phyloP scores from a whole-genome alignment of 2,888 invertebrate species.

The Gymnosoma rotundatum region DNA sequence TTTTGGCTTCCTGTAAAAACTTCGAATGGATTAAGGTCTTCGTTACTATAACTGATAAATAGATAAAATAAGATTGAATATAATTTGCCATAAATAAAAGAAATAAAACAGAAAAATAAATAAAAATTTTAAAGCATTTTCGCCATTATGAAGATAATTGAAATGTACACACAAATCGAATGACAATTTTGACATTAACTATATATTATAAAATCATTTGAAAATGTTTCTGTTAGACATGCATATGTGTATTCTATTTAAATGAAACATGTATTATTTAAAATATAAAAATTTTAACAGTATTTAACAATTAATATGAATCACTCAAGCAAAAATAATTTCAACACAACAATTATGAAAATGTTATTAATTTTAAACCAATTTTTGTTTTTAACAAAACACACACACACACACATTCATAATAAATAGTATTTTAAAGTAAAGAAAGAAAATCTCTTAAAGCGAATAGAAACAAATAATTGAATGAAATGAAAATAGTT shows the following conservation, averaged over 20 bases:
- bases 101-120: not conserved
- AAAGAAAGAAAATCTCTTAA: slow-evolving; percentile 1
- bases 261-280: not conserved
- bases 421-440: too few species aligned
- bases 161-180: slow-evolving; percentile 17
- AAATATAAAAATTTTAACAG: slow-evolving; percentile 44
- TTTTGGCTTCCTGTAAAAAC: too few species aligned
- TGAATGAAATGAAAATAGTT: slow-evolving; percentile 42
- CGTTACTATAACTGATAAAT: too few species aligned
- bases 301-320: slow-evolving; percentile 67
- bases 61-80: too few species aligned
- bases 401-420: too few species aligned
- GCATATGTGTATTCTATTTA: not conserved
- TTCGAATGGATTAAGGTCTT: too few species aligned
- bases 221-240: not conserved
- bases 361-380: slow-evolving; percentile 44
- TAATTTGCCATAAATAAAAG: too few species aligned
- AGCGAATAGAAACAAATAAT: slow-evolving; percentile 51
- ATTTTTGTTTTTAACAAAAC: not conserved
- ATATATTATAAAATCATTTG: slow-evolving; percentile 9
- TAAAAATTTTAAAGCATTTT: not conserved
- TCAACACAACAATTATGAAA: slow-evolving; percentile 68
- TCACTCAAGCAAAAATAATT: slow-evolving; percentile 68
- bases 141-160: slow-evolving; percentile 2
- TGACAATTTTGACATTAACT: slow-evolving; percentile 15